Percentiles rank a stretch among this genome's conserved stretches.
Conservation (phyloP, 2,113 vertebrate genomes). For the Notothenia rossii region DNA sequence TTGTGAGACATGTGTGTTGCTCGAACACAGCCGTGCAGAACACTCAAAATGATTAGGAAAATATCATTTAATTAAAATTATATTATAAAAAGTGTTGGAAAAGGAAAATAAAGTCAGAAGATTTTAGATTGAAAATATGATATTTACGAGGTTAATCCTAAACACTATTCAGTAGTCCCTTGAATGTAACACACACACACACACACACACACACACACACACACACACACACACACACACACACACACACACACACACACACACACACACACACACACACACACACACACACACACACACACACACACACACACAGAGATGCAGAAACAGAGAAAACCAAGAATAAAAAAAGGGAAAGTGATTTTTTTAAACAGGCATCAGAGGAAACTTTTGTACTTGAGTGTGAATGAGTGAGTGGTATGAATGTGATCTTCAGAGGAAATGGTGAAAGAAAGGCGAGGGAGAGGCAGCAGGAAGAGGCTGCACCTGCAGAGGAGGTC, state of each 20-base stretch:
- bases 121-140: neutral
- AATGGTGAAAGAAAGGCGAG: constrained; percentile 68
- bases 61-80: neutral
- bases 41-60: constrained; percentile 13
- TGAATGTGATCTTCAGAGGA: constrained; percentile 80
- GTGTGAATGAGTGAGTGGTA: constrained; percentile 56
- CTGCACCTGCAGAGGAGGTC: constrained; percentile 83
- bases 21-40: neutral
- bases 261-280: constrained; percentile 5
- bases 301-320: neutral
- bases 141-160: constrained; percentile 12
- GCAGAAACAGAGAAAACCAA: constrained; percentile 24
- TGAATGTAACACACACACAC: constrained; percentile 8
- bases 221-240: neutral
- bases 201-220: constrained; percentile 11
- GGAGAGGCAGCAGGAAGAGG: constrained; percentile 73
- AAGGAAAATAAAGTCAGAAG: neutral
- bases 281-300: constrained; percentile 25
- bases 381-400: constrained; percentile 73
- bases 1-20: constrained; percentile 64
- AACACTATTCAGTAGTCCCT: constrained; percentile 22
- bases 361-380: constrained; percentile 64
- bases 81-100: neutral
- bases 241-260: constrained; percentile 10
- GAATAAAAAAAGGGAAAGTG: constrained; percentile 8